A percentile compares a stretch with the other conserved stretches of the same genome.
phyloP scores from a whole-genome alignment of 2,113 vertebrate genomes.

The Paradisaea rubra region DNA sequence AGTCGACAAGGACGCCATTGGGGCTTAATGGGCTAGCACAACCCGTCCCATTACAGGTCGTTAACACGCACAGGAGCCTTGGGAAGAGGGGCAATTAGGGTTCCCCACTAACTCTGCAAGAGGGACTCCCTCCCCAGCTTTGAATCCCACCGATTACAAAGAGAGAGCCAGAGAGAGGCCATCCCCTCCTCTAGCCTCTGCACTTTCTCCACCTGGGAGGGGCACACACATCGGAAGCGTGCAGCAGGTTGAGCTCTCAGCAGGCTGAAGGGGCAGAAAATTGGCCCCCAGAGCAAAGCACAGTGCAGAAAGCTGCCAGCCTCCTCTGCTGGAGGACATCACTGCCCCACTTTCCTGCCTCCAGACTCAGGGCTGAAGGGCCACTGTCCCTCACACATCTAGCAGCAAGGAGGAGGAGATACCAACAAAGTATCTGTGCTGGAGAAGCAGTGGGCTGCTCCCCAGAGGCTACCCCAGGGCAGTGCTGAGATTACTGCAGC shows the following conservation, averaged over 20 bases:
- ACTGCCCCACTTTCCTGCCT: too few species aligned
- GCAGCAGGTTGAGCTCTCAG: not conserved
- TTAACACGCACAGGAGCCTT: slow-evolving; percentile 20
- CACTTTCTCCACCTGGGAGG: not conserved
- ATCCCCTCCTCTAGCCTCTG: not conserved
- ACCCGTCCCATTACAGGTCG: slow-evolving; percentile 13
- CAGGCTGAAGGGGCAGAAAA: not conserved
- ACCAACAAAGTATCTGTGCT: not conserved
- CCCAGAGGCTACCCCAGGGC: not conserved
- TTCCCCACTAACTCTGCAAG: not conserved
- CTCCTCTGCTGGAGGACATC: not conserved
- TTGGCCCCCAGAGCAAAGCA: not conserved
- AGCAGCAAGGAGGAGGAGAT: not conserved
- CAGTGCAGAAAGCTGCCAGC: not conserved
- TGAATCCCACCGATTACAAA: not conserved
- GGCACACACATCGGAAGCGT: not conserved
- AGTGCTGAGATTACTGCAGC: not conserved
- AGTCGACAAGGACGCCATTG: slow-evolving; percentile 7
- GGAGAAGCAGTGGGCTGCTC: not conserved
- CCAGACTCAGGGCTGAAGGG: not conserved
- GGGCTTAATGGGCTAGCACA: slow-evolving; percentile 38
- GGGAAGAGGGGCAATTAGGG: slow-evolving; percentile 10
- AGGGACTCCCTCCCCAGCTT: not conserved
- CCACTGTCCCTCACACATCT: not conserved
- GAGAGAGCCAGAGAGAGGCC: not conserved